Conservation (phyloP, 2,797 vertebrate genomes). For the Tolypeutes matacus region DNA sequence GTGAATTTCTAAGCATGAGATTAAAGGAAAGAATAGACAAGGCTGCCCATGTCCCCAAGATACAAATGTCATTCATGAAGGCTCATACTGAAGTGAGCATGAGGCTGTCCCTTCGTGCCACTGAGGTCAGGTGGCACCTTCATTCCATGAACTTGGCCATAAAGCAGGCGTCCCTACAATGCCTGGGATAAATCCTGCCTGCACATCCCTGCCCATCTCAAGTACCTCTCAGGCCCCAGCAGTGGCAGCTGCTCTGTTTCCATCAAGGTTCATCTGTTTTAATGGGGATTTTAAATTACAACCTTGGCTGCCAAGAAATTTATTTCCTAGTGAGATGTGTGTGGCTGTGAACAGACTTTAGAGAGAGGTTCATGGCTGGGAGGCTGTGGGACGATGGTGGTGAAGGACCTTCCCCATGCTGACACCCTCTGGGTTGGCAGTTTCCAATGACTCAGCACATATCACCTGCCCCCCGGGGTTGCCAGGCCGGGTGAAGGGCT, state of each 20-base stretch:
- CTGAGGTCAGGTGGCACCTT: neutral
- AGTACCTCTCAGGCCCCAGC: neutral
- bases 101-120: neutral
- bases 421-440: neutral
- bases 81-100: neutral
- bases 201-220: neutral
- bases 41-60: neutral
- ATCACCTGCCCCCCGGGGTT: neutral
- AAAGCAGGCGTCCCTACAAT: neutral
- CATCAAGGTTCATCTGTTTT: neutral
- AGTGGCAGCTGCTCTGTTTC: neutral
- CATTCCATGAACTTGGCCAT: neutral
- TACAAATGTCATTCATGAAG: neutral
- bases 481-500: fast-evolving
- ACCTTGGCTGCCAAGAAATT: neutral
- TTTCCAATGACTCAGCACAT: conserved; percentile 16
- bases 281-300: neutral
- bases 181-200: neutral
- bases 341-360: neutral
- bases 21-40: conserved; percentile 37
- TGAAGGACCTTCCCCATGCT: fast-evolving
- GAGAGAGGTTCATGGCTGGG: neutral
- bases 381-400: neutral
- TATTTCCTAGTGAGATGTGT: neutral
- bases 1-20: conserved; percentile 46